Base-by-base conservation (phyloP, 1,140 invertebrate genomes). In the Acromyrmex charruanus region DNA sequence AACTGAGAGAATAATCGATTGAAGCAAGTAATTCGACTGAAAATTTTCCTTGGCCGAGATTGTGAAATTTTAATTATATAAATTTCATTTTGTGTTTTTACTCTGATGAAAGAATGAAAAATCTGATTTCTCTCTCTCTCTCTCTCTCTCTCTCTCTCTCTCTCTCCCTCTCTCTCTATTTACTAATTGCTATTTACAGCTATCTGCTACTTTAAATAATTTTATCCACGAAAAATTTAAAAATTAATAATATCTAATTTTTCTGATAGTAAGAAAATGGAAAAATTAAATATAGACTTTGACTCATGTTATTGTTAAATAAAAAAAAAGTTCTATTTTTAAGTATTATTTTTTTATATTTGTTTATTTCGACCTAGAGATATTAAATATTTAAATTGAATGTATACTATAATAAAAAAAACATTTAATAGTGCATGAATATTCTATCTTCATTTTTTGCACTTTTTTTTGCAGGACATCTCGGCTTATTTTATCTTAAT, bases 1-100 rank as follows among this genome's bases (percentile, higher is more conserved):
- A 80, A 53, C n/a, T 21, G 28, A 80, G 28, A 66, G 49, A 39
- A 35, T 80, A 69, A 81, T 81, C 65, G 51, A 58, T 21, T 25
- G 16, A 16, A 31, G 12, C 12, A 5, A 53, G 28, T 39, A 80
- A 68, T 58, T 65, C 35, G 25, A 77, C 21, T 44, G 35, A 79
- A 65, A 65, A 49, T 65, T n/a, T 28, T 77, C 16, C 58, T 25
- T 77, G 4, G 12, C 10, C 16, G 16, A 59, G n/a, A 59, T 44
- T 21, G 18, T 25, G 16, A 63, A 77, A 63, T 44, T 63, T 77
- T 63, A 63, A 61, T 59, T 39, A 35, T 7, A 49, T 7, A 49
- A 71, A 71, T 44, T 49, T 25, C 1, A 25, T 49, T 39, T 66
- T 2, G 59, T 28, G 16, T 63, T 63, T 63, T 6, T 39, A n/a